Evolutionary conservation across 2,797 vertebrate species (phyloP), one percentile per base, ranked within the genome.

Genomic region (Lagodon rhomboides): DNA sequence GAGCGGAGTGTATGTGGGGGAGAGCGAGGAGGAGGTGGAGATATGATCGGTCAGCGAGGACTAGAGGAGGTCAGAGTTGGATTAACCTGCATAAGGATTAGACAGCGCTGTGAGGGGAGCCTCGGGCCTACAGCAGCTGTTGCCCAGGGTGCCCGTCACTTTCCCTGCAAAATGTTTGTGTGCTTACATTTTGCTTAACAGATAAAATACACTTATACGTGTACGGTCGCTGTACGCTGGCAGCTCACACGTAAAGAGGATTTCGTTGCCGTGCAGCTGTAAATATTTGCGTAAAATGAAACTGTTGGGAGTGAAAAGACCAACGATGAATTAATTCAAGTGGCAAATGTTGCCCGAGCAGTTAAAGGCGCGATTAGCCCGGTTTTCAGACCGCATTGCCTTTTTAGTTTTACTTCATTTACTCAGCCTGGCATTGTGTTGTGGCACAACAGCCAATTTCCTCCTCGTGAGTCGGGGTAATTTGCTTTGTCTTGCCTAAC

Each of bases 21-120:
- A 38, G 25, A 20, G 68, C 44, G 79, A 86, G 88, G 92, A 86
- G 85, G 86, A 83, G 84, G 72, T 68, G 77, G 68, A 89, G 95
- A 96, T 95, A 95, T 85, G 89, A 95, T 96, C 94, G 85, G 94
- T 91, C 93, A 89, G 92, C 71, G 78, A 91, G 92, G 94, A 93
- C 93, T 93, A 85, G 90, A 92, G 88, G 92, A 95, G 95, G 94
- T 96, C 95, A 95, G 92, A 91, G 92, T 93, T 94, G 94, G 94
- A 96, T 96, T 96, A 96, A 95, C 95, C 94, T 95, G 93, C 86
- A 88, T 92, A 92, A 91, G 95, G 95, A 95, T 96, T 95, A 96
- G 92, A 93, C 88, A 79, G 88, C 69, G 83, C 87, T 93, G 87
- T 82, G 80, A 84, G 88, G 86, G 75, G 86, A 89, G 87, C 88